phyloP scores from a whole-genome alignment of 2,888 invertebrate genomes.

The Megastigmus dorsalis region DNA sequence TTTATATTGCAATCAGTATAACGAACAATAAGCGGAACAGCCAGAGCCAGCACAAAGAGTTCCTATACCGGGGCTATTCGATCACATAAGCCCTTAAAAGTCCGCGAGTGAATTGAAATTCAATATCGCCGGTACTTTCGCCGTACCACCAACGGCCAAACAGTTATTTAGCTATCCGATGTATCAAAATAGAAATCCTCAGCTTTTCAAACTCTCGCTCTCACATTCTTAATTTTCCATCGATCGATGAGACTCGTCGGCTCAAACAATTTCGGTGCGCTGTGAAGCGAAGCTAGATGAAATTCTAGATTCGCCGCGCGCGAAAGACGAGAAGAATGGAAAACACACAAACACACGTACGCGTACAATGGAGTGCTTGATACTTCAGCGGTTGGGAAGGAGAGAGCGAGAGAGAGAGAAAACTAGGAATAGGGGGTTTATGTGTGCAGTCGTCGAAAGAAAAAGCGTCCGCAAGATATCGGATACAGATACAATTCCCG shows the following conservation, averaged over 20 bases:
- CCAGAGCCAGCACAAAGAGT: background rate
- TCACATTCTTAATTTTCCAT: background rate
- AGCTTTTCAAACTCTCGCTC: background rate
- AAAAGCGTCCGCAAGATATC: no score
- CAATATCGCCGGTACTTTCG: background rate
- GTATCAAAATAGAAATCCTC: background rate
- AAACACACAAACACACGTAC: background rate
- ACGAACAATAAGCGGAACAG: background rate
- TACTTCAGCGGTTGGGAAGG: background rate
- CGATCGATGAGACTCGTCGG: background rate
- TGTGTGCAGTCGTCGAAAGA: no score
- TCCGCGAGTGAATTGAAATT: background rate
- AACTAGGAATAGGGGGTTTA: no score
- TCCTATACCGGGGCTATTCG: background rate
- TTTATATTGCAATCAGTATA: background rate
- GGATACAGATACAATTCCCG: no score
- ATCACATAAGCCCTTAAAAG: background rate
- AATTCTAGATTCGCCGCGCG: no score
- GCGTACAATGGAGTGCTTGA: background rate
- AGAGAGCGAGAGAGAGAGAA: background rate
- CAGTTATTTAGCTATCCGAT: background rate
- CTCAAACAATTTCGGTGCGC: no score
- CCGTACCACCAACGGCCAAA: no score
- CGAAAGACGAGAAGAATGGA: background rate
- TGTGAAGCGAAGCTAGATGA: no score